A percentile compares a stretch with the other conserved stretches of the same genome.
phyloP scores from a whole-genome alignment of 2,888 invertebrate species.

The Euplagia quadripunctaria region DNA sequence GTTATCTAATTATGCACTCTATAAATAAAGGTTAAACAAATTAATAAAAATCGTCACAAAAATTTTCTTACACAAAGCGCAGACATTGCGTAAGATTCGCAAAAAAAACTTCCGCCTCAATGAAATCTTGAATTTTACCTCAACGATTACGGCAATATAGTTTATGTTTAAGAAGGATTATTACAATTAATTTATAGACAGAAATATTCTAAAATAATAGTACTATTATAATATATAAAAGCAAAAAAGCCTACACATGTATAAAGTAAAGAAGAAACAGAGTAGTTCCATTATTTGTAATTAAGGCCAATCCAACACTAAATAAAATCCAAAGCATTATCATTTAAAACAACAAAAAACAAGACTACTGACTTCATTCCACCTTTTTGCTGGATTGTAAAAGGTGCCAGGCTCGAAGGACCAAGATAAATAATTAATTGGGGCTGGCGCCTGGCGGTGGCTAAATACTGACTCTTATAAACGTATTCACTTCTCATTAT shows the following conservation, averaged over 20 bases:
- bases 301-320: neutral
- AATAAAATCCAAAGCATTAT: slow-evolving; percentile 23
- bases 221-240: neutral
- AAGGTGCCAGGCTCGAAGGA: slow-evolving; percentile 26
- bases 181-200: no score
- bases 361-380: slow-evolving; percentile 33
- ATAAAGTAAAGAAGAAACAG: neutral
- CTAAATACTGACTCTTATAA: slow-evolving; percentile 34
- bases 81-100: no score
- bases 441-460: slow-evolving; percentile 43
- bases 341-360: slow-evolving; percentile 36
- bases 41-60: no score
- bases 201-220: no score
- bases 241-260: neutral
- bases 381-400: slow-evolving; percentile 36
- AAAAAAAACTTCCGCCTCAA: no score
- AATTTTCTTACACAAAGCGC: no score
- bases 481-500: slow-evolving; percentile 51
- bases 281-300: slow-evolving; percentile 3
- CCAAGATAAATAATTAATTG: slow-evolving; percentile 55
- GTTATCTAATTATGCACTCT: no score
- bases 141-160: no score
- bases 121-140: no score
- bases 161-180: no score
- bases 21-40: no score